Percentiles rank a stretch among this genome's conserved stretches.
Evolutionary conservation across 1,140 invertebrate species (phyloP).

Genomic region (Helicoverpa armigera): DNA sequence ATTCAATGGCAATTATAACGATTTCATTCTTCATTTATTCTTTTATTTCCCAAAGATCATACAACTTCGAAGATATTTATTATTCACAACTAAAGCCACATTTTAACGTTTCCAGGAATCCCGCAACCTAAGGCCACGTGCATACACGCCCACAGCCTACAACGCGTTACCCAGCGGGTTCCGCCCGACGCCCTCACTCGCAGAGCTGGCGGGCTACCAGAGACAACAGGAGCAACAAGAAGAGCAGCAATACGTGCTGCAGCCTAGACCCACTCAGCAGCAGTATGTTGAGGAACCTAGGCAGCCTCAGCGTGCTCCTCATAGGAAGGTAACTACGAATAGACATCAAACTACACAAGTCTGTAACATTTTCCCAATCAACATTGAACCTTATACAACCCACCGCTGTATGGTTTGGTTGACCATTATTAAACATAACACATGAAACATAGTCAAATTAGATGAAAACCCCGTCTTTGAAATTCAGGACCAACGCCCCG

Average conservation of each 20-base stretch:
- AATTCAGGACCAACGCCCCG: constrained; percentile 71
- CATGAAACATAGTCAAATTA: not conserved
- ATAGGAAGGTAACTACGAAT: constrained; percentile 70
- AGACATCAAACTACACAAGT: no score
- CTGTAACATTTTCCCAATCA: no score
- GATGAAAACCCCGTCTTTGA: no score
- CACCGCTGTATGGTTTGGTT: no score
- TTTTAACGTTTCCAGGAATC: constrained; percentile 68
- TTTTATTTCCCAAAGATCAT: no score
- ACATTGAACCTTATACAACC: no score
- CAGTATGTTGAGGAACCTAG: constrained; percentile 52
- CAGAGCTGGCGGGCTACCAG: constrained; percentile 79
- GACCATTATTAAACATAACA: not conserved
- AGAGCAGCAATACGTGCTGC: constrained; percentile 1
- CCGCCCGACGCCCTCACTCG: constrained; percentile 77
- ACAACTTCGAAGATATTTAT: not conserved
- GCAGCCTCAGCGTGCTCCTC: constrained; percentile 63
- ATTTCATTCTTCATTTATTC: no score
- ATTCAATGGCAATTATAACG: no score
- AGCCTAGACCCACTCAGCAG: constrained; percentile 61
- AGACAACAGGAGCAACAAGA: constrained; percentile 65
- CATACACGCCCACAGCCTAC: constrained; percentile 74
- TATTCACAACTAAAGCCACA: not conserved
- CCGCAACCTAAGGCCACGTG: constrained; percentile 77
- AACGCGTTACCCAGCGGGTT: constrained; percentile 79